A percentile compares a stretch with the other conserved stretches of the same genome.
Evolutionary conservation across 2,113 vertebrate genomes (phyloP).

Genomic region (Isichthys henryi): DNA sequence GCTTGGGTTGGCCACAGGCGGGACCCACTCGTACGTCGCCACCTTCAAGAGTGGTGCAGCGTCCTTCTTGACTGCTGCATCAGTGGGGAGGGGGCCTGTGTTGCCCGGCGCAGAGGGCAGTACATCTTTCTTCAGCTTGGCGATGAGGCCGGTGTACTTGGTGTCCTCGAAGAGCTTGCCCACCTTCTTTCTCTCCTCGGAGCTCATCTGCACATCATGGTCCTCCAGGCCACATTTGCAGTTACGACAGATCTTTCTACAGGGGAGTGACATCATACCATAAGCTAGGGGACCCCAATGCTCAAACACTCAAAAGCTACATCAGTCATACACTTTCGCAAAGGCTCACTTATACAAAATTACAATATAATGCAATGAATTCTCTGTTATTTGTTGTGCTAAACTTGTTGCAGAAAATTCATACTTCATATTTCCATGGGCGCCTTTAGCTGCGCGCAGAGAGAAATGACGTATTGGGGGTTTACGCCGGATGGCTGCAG

Average conservation of each 20-base stretch:
- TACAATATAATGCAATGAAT: background rate
- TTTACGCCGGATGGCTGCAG: background rate
- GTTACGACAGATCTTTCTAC: slow-evolving; percentile 93
- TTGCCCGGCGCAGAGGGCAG: slow-evolving; percentile 77
- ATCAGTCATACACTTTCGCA: background rate
- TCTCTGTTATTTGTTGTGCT: background rate
- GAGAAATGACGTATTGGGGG: background rate
- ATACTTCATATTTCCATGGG: background rate
- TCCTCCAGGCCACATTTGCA: slow-evolving; percentile 92
- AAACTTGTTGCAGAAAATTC: background rate
- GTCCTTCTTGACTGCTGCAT: slow-evolving; percentile 69
- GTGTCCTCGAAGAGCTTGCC: slow-evolving; percentile 93
- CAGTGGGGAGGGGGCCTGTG: slow-evolving; percentile 76
- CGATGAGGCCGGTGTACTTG: slow-evolving; percentile 88
- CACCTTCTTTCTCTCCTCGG: slow-evolving; percentile 87
- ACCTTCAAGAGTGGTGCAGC: slow-evolving; percentile 64
- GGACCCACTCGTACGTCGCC: slow-evolving; percentile 92
- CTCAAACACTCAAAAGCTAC: background rate
- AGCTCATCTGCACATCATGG: slow-evolving; percentile 78
- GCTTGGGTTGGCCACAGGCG: slow-evolving; percentile 82
- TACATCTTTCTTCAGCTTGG: slow-evolving; percentile 85
- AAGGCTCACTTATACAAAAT: background rate
- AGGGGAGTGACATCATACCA: slow-evolving; percentile 3
- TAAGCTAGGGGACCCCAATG: too few species aligned
- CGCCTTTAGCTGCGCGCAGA: background rate